Evolutionary conservation across 2,888 invertebrate genomes (phyloP).

Genomic region (Synanthedon formicaeformis): DNA sequence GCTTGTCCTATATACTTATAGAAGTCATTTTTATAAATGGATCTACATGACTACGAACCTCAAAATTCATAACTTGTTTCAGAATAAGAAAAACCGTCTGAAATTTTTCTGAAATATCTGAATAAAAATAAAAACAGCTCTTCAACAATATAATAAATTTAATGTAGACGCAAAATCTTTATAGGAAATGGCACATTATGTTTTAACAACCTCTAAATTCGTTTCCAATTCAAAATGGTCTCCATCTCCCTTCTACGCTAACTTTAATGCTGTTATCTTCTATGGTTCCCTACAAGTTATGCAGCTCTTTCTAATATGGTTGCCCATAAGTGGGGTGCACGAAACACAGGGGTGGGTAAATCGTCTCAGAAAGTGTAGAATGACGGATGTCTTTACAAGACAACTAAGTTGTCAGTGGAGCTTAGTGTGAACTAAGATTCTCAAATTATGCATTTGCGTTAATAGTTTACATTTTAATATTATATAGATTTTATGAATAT

Average conservation of each 20-base stretch:
- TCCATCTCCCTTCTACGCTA: background rate
- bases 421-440: constrained; percentile 19
- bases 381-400: constrained; percentile 68
- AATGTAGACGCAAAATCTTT: constrained; percentile 16
- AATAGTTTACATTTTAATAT: too few relatives aligned
- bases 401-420: constrained; percentile 46
- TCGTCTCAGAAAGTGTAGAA: constrained; percentile 39
- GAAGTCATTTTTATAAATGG: too few relatives aligned
- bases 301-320: constrained; percentile 21
- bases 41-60: too few relatives aligned
- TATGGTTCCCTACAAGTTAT: background rate
- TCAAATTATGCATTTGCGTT: constrained; percentile 20
- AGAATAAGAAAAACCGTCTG: too few relatives aligned
- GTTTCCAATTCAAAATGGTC: constrained; percentile 14
- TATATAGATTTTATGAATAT: too few relatives aligned
- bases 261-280: background rate
- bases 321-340: constrained; percentile 28
- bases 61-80: too few relatives aligned
- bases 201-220: constrained; percentile 24
- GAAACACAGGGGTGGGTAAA: constrained; percentile 41
- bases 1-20: too few relatives aligned
- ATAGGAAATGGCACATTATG: constrained; percentile 59
- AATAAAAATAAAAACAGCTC: background rate
- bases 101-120: too few relatives aligned
- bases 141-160: background rate